Conservation (phyloP, 2,797 vertebrate species). For the Ctenosaura bakeri region DNA sequence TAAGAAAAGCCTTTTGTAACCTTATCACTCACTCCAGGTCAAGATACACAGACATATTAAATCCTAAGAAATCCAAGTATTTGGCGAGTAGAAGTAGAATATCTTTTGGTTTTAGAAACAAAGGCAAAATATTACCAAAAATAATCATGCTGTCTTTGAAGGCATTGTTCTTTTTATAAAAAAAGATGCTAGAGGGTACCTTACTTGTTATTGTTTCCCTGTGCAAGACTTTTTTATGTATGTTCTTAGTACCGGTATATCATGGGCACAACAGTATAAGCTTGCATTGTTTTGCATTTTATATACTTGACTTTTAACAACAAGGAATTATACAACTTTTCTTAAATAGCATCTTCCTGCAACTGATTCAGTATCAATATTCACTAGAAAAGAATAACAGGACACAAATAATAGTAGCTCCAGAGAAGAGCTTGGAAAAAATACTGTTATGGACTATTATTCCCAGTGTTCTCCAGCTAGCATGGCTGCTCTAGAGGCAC, state of each 20-base stretch:
- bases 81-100: constrained; percentile 45
- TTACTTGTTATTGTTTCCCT: no score
- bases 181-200: no score
- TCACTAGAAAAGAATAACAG: constrained; percentile 1
- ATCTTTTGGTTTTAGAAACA: no score
- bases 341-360: not conserved
- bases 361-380: not conserved
- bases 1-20: not conserved
- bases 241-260: no score
- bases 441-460: not conserved
- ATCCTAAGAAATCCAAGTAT: constrained; percentile 7
- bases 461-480: not conserved
- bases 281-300: no score
- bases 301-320: no score
- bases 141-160: no score
- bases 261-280: no score
- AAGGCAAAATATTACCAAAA: no score
- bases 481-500: not conserved
- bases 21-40: not conserved
- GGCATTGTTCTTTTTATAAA: no score
- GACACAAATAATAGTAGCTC: not conserved
- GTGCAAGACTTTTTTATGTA: no score
- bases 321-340: no score
- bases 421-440: not conserved
- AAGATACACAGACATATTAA: not conserved